phyloP scores from a whole-genome alignment of 2,888 invertebrate genomes.

The Heliconius charithonia region DNA sequence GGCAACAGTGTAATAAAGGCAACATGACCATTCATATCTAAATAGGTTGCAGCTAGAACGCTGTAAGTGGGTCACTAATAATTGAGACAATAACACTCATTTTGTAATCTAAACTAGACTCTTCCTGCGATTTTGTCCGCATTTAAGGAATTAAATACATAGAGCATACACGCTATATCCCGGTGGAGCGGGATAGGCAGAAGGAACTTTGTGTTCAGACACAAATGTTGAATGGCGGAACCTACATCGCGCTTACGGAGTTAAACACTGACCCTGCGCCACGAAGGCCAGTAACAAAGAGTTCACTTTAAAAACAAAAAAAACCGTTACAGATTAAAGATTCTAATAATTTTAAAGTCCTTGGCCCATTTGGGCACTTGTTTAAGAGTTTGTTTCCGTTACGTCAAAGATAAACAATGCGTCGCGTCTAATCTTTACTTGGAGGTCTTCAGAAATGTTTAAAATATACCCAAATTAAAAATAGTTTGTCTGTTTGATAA shows the following conservation, averaged over 20 bases:
- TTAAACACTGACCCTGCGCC: too few relatives aligned
- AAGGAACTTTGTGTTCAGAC: background rate
- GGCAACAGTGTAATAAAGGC: background rate
- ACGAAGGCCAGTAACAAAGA: background rate
- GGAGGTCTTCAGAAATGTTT: too few relatives aligned
- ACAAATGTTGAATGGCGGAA: background rate
- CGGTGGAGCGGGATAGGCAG: background rate
- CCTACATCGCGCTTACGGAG: too few relatives aligned
- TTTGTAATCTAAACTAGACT: background rate
- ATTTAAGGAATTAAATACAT: background rate
- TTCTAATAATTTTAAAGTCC: conserved; percentile 18
- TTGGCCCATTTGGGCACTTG: conserved; percentile 25
- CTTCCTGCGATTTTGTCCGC: background rate
- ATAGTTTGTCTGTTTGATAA: too few relatives aligned
- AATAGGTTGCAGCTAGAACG: conserved; percentile 24
- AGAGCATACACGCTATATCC: background rate
- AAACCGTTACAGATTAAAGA: conserved; percentile 29
- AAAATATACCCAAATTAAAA: too few relatives aligned
- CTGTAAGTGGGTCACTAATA: conserved; percentile 23
- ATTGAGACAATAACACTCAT: conserved; percentile 2
- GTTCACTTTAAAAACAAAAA: background rate
- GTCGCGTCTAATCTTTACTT: background rate
- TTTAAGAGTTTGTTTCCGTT: conserved; percentile 21
- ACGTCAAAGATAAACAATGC: conserved; percentile 10
- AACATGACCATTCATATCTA: conserved; percentile 22